Percentiles rank a stretch among this genome's conserved stretches.
Conservation (phyloP, 1,140 invertebrate genomes). For the Solen grandis region DNA sequence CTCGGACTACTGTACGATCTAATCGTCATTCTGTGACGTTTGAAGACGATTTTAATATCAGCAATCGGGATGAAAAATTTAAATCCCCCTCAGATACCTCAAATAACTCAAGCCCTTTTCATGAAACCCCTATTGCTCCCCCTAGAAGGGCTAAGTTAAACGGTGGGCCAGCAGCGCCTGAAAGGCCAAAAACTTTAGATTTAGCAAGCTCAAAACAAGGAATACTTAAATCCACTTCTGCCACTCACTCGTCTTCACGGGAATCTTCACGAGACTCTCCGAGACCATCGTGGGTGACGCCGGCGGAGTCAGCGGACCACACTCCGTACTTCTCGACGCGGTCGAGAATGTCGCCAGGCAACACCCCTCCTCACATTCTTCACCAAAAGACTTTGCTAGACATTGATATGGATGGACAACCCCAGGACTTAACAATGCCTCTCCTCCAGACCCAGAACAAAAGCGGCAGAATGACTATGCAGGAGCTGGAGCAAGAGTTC, state of each 20-base stretch:
- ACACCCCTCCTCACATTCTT: constrained; percentile 78
- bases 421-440: constrained; percentile 85
- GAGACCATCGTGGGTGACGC: constrained; percentile 51
- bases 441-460: constrained; percentile 75
- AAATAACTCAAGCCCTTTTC: constrained; percentile 84
- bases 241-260: constrained; percentile 50
- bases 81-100: constrained; percentile 87
- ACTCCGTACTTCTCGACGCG: constrained; percentile 73
- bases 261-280: constrained; percentile 55
- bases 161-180: constrained; percentile 49
- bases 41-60: constrained; percentile 74
- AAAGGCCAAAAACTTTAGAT: constrained; percentile 64
- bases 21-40: constrained; percentile 79
- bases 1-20: constrained; percentile 73
- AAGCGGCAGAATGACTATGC: constrained; percentile 5
- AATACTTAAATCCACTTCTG: constrained; percentile 54
- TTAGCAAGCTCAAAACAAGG: constrained; percentile 58
- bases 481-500: constrained; percentile 21
- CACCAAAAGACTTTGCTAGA: constrained; percentile 83
- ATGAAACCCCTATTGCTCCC: constrained; percentile 80
- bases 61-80: constrained; percentile 68
- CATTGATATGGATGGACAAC: constrained; percentile 85
- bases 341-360: constrained; percentile 76
- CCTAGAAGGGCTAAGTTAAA: constrained; percentile 55
- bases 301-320: constrained; percentile 60